phyloP scores from a whole-genome alignment of 1,140 invertebrate genomes.

The Brevipalpus yothersi region DNA sequence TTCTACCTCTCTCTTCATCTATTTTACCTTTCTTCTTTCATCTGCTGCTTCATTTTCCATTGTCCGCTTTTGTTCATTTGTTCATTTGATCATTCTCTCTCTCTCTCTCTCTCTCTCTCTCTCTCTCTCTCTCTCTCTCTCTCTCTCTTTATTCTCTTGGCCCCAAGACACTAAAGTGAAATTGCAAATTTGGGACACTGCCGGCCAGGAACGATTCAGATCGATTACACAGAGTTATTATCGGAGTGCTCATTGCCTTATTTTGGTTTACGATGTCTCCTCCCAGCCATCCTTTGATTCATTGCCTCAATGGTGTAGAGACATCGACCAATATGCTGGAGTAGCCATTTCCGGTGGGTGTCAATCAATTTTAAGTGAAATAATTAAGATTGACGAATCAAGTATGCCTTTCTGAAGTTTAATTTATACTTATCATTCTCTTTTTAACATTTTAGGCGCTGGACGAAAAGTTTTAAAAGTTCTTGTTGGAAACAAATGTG shows the following conservation, averaged over 20 bases:
- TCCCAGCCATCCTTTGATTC: conserved; percentile 92
- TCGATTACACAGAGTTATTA: conserved; percentile 97
- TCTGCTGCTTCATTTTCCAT: too few species aligned
- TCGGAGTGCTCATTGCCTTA: conserved; percentile 82
- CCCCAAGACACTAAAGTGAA: conserved; percentile 22
- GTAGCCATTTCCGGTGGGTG: neutral
- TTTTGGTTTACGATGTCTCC: conserved; percentile 90
- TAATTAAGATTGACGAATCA: neutral
- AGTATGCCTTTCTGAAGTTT: neutral
- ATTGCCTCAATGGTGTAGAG: conserved; percentile 73
- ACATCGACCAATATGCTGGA: conserved; percentile 79
- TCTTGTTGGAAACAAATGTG: conserved; percentile 61
- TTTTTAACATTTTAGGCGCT: neutral
- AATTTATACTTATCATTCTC: neutral
- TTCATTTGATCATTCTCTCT: neutral
- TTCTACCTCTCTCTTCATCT: too few species aligned
- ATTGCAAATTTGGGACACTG: conserved; percentile 96
- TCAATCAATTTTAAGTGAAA: neutral
- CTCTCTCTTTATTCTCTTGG: neutral
- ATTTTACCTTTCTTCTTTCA: too few species aligned
- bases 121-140: neutral
- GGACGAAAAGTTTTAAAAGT: conserved; percentile 3
- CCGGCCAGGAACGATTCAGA: conserved; percentile 83
- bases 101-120: neutral
- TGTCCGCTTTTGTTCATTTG: too few species aligned